Evolutionary conservation across 2,888 invertebrate species (phyloP), one percentile per base, ranked within the genome.

Genomic region (Lampropteryx suffumata): DNA sequence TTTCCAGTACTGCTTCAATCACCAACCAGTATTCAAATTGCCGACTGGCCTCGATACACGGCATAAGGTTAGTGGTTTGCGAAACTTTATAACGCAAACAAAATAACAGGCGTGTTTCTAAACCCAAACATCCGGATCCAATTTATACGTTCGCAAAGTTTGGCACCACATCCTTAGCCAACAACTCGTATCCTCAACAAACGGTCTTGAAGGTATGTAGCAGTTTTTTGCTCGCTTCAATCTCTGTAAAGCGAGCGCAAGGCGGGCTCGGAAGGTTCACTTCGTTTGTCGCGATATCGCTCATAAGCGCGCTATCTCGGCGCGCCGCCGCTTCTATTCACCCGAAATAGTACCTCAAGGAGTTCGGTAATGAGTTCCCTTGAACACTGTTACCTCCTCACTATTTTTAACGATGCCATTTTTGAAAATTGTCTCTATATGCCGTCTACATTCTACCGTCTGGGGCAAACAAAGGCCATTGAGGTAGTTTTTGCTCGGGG

Each of bases 341-440:
- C 69, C 85, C 83, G 73, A 88, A 88, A 88, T 86, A 84, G 83
- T 85, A 83, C 83, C 84, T 86, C 82, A 80, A 86, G 85, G 85
- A 84, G 83, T 85, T 86, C 64, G 76, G 82, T 88, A 87, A 88
- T 87, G 88, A 87, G 84, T 81, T 86, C 79, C 81, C 81, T 79
- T 78, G 75, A 81, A 78, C 71, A 76, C 79, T 73, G 74, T 73
- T 72, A 71, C 69, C 73, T 73, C 64, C 72, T 64, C 67, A 80
- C 76, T 78, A 83, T 81, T 80, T 80, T 82, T 82, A 79, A 79
- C 71, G 79, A 75, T 59, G 80, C 73, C 74, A 71, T 79, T 79
- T 81, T 79, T 71, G 72, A 80, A 82, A 79, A 81, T 79, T 77
- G 71, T 64, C 73, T 65, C 65, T 66, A 58, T 65, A 59, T 64